Percentiles rank a stretch among this genome's conserved stretches.
phyloP scores from a whole-genome alignment of 1,140 invertebrate genomes.

The Eufriesea mexicana region DNA sequence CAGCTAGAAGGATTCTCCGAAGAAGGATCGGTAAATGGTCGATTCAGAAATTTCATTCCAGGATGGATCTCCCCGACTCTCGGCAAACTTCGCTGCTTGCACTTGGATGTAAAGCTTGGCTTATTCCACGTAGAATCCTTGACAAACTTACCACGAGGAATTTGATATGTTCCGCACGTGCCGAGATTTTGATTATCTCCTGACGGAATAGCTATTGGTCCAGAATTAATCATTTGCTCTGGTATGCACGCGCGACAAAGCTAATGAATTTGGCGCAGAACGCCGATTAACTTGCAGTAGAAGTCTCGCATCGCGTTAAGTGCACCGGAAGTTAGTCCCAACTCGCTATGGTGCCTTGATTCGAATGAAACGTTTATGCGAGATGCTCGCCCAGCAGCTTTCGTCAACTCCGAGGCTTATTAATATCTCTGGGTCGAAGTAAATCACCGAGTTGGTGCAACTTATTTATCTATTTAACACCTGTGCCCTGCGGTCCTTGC shows the following conservation, averaged over 20 bases:
- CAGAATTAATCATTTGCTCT: background rate
- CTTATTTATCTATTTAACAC: too few species aligned
- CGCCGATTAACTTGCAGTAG: slow-evolving; percentile 15
- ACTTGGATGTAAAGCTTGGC: background rate
- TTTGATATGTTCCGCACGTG: background rate
- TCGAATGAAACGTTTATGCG: background rate
- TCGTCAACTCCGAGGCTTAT: background rate
- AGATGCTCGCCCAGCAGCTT: too few species aligned
- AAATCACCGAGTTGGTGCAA: too few species aligned
- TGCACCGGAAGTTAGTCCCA: too few species aligned
- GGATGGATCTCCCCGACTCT: background rate
- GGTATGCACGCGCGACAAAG: slow-evolving; percentile 1
- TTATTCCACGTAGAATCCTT: background rate
- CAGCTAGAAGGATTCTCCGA: background rate
- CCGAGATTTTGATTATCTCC: slow-evolving; percentile 13
- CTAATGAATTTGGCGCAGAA: slow-evolving; percentile 10
- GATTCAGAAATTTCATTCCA: background rate
- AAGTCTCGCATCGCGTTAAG: background rate
- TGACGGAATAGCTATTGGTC: background rate
- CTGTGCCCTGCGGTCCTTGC: too few species aligned
- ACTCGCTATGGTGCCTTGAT: background rate
- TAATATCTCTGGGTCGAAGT: too few species aligned
- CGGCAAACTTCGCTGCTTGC: background rate
- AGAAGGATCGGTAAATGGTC: background rate
- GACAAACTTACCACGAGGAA: background rate